Conservation (phyloP, 92 coral and sea anemone genomes). For the Heteractis magnifica region DNA sequence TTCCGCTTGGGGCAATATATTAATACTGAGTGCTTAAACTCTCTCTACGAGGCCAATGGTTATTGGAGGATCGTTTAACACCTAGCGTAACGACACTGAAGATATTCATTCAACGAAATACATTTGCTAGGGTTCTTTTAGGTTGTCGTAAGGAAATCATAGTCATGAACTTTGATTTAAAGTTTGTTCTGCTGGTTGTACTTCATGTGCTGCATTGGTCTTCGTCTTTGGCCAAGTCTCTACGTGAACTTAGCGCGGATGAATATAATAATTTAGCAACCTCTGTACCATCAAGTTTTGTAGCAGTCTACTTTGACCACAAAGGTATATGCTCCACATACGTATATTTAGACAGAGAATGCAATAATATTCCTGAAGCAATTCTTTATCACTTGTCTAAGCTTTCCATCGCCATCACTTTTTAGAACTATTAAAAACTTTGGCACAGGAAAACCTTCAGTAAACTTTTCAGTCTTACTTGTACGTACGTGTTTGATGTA, state of each 20-base stretch:
- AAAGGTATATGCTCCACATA: conserved; percentile 24
- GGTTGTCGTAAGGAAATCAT: background rate
- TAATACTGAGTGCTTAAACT: no score
- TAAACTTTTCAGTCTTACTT: no score
- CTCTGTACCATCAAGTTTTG: conserved; percentile 26
- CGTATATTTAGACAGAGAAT: background rate
- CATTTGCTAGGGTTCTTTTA: background rate
- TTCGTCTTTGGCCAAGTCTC: conserved; percentile 9
- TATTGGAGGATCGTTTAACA: background rate
- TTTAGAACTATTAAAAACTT: no score
- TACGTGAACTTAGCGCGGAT: conserved; percentile 24
- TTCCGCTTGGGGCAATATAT: background rate
- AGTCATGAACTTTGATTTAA: background rate
- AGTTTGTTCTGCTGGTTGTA: background rate
- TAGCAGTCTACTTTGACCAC: conserved; percentile 53
- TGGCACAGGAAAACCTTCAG: no score
- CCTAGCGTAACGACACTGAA: background rate
- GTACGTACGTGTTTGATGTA: no score
- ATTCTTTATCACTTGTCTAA: background rate
- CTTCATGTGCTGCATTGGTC: background rate
- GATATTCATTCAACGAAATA: background rate
- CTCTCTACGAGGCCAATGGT: background rate
- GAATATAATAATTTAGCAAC: conserved; percentile 29
- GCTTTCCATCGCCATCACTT: no score
- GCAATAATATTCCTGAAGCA: background rate